phyloP scores from a whole-genome alignment of 2,888 invertebrate genomes.

The Priapulus caudatus region DNA sequence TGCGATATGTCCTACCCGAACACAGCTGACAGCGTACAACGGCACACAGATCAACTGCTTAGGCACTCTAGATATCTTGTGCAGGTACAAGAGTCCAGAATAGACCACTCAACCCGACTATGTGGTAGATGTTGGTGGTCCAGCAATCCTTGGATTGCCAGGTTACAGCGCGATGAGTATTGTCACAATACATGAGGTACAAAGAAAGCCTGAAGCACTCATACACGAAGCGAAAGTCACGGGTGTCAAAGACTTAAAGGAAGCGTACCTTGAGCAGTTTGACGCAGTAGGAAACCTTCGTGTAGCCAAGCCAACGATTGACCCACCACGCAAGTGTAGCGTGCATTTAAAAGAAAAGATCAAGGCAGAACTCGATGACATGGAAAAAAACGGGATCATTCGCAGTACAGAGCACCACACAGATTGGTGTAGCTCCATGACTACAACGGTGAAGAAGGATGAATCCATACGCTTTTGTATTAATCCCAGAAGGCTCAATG shows the following conservation, averaged over 20 bases:
- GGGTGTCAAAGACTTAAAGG: not conserved
- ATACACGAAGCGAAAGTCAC: not conserved
- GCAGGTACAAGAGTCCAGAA: slow-evolving; percentile 2
- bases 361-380: too few species aligned
- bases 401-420: too few species aligned
- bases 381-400: too few species aligned
- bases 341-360: slow-evolving; percentile 10
- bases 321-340: slow-evolving; percentile 13
- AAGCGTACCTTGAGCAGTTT: slow-evolving; percentile 9
- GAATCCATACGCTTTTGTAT: too few species aligned
- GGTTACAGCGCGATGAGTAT: slow-evolving; percentile 10
- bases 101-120: slow-evolving; percentile 11
- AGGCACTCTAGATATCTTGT: not conserved
- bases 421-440: too few species aligned
- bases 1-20: too few species aligned
- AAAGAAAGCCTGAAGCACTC: too few species aligned
- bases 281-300: slow-evolving; percentile 9
- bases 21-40: too few species aligned
- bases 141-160: slow-evolving; percentile 14
- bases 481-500: too few species aligned
- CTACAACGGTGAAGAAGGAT: too few species aligned
- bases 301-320: slow-evolving; percentile 5
- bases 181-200: slow-evolving; percentile 13
- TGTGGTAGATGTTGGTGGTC: slow-evolving; percentile 13
- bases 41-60: too few species aligned